Conservation (phyloP, 2,113 vertebrate species). For the Corapipo altera region DNA sequence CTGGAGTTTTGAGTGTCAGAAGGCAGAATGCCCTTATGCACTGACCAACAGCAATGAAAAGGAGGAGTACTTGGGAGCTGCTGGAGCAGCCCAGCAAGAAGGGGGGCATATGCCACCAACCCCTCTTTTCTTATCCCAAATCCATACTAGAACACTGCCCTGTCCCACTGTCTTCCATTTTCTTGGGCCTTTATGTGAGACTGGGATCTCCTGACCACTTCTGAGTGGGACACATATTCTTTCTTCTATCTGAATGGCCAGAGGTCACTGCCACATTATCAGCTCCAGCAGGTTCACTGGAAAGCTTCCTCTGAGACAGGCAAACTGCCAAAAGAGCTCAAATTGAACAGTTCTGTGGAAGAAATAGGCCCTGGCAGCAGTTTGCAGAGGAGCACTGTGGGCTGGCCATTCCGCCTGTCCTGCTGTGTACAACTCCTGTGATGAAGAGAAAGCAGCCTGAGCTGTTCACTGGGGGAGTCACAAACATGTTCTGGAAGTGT, state of each 20-base stretch:
- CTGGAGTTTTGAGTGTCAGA: not conserved
- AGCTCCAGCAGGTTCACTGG: not conserved
- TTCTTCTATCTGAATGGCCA: not conserved
- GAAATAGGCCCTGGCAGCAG: not conserved
- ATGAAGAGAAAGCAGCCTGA: not conserved
- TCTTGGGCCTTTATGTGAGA: not conserved
- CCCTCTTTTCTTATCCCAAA: not conserved
- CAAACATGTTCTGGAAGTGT: not conserved
- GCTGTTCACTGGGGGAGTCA: not conserved
- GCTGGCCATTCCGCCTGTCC: not conserved
- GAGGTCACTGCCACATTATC: not conserved
- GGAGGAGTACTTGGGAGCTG: not conserved
- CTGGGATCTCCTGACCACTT: not conserved
- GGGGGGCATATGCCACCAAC: fast-evolving
- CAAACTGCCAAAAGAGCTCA: not conserved
- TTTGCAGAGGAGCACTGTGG: not conserved
- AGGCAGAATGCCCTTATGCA: not conserved
- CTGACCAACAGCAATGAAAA: not conserved
- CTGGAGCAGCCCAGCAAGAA: not conserved
- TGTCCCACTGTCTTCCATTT: not conserved
- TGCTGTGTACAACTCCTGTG: not conserved
- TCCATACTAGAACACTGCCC: fast-evolving
- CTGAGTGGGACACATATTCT: not conserved
- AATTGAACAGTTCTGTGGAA: not conserved
- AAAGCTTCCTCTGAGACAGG: not conserved